phyloP scores from a whole-genome alignment of 2,888 invertebrate species.

The Leptopterna dolabrata region DNA sequence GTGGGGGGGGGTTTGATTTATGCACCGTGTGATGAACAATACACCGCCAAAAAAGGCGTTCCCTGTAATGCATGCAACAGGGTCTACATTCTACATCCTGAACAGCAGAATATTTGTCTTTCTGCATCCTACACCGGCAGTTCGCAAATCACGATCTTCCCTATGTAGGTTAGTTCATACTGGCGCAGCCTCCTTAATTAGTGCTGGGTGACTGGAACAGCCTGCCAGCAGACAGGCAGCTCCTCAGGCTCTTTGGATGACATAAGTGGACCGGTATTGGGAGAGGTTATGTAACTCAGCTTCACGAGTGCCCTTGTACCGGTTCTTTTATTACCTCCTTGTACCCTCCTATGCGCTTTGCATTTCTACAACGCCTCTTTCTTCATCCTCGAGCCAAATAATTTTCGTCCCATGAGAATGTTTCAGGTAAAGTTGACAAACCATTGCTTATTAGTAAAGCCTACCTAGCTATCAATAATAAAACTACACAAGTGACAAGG shows the following conservation, averaged over 20 bases:
- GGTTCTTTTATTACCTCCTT: slow-evolving; percentile 52
- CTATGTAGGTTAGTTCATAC: not conserved
- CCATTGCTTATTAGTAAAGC: no score
- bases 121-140: not conserved
- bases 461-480: no score
- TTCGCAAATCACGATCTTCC: not conserved
- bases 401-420: not conserved
- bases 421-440: no score
- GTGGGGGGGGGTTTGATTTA: no score
- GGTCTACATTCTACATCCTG: no score
- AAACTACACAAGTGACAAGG: no score
- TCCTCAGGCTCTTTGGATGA: slow-evolving; percentile 24
- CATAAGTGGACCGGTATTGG: slow-evolving; percentile 50
- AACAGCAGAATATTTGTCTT: not conserved
- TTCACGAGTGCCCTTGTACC: slow-evolving; percentile 50
- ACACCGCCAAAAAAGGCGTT: no score
- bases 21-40: no score
- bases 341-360: slow-evolving; percentile 48
- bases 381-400: slow-evolving; percentile 28
- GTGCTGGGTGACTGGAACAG: not conserved
- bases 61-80: no score
- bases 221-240: not conserved
- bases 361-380: slow-evolving; percentile 43
- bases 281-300: slow-evolving; percentile 33
- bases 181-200: not conserved